Evolutionary conservation across 2,113 vertebrate genomes (phyloP), one percentile per base, ranked within the genome.

Genomic region (Neopipo cinnamomea): DNA sequence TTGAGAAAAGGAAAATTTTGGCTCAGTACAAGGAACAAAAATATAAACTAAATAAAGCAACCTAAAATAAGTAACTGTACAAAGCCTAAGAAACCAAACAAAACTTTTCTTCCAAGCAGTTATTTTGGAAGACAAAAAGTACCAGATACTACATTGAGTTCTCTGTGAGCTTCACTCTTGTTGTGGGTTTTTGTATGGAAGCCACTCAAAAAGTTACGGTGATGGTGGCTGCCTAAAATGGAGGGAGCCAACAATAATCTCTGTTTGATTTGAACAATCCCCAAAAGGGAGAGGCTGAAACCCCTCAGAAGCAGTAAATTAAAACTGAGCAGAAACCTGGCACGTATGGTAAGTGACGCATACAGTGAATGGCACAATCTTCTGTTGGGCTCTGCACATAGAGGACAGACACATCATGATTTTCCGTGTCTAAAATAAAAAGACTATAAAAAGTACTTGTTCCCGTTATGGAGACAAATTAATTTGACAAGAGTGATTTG

Each of bases 31-130:
- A 85, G 84, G 89, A 95, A 95, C 53, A 82, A 93, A 95, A 95
- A 53, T 20, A 82, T 47, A 58, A 95, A 83, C 83, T 91, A 94
- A 96, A 96, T 91, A 94, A 93, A 94, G 66, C 5, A 0, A 85
- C 46, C 85, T 88, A 94, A 96, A 96, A 88, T 89, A 94, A 95
- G 85, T 61, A 95, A 86, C 91, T 71, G 73, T 59, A 93, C 80
- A 89, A 95, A 95, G 93, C 93, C 94, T 93, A 92, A 95, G 94
- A 93, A 95, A 93, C 93, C 78, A 89, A 96, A 96, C 89, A 93
- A 93, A 95, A 35, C 78, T 85, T 89, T 95, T 88, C 46, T 46
- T 88, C 63, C 62, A 83, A 88, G 66, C 1, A 56, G 49, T 88
- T 94, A 50, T 91, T 96, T 91, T 91, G 91, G 66, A 94, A 85